Conservation (phyloP, 1,140 invertebrate genomes). For the Meloidogyne hapla region DNA sequence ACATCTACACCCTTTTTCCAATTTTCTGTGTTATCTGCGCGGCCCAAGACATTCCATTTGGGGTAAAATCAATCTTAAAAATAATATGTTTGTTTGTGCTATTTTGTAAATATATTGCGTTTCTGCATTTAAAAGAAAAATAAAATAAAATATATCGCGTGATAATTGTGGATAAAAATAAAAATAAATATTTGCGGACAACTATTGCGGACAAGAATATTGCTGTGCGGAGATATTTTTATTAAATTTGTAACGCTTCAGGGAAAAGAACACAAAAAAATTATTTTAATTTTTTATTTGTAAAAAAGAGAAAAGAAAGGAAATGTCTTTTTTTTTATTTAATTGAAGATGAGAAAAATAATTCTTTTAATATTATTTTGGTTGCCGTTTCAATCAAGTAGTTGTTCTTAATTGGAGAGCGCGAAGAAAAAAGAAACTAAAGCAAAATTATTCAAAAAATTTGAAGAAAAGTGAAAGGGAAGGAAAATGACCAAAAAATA, state of each 20-base stretch:
- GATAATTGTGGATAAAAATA: neutral
- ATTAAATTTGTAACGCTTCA: neutral
- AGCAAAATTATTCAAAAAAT: neutral
- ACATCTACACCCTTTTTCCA: neutral
- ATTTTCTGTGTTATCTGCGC: neutral
- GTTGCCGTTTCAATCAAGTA: neutral
- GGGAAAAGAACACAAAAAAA: neutral
- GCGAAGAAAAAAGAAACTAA: neutral
- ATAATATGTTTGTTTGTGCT: neutral
- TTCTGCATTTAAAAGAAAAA: neutral
- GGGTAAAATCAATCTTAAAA: slow-evolving; percentile 3
- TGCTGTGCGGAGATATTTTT: too few relatives aligned
- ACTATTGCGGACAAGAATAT: too few relatives aligned
- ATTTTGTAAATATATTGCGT: neutral
- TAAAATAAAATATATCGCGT: neutral
- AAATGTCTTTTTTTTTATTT: neutral
- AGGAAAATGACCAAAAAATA: neutral
- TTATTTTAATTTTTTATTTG: neutral
- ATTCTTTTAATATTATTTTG: neutral
- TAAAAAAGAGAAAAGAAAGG: neutral
- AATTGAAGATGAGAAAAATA: neutral
- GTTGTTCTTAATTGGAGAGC: neutral
- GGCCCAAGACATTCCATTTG: neutral
- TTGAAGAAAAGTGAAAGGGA: neutral
- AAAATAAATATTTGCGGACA: neutral